phyloP scores from a whole-genome alignment of 2,888 invertebrate species.

The Ethmia dodecea region DNA sequence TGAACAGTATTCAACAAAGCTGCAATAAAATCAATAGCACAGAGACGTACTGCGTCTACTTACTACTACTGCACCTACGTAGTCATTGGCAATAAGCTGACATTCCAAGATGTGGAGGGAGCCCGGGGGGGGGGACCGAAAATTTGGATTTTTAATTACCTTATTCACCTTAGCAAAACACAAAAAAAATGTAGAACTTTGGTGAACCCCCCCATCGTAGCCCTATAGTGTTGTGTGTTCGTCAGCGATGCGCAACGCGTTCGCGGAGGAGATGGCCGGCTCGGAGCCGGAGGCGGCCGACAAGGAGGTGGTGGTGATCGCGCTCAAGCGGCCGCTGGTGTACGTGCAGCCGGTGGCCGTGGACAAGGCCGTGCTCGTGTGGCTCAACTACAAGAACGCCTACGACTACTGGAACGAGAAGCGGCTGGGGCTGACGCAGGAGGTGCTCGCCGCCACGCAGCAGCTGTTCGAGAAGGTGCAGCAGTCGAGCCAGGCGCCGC shows the following conservation, averaged over 20 bases:
- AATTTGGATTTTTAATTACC: too few species aligned
- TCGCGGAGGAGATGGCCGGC: conserved; percentile 94
- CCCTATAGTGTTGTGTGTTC: too few species aligned
- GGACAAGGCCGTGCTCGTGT: conserved; percentile 98
- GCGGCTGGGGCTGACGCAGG: conserved; percentile 92
- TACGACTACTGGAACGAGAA: conserved; percentile 99
- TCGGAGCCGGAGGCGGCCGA: conserved; percentile 86
- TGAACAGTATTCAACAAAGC: too few species aligned
- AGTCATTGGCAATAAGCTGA: too few species aligned
- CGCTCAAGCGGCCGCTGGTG: conserved; percentile 93
- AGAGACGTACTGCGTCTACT: too few species aligned
- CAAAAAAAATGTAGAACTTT: too few species aligned
- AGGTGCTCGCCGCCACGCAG: conserved; percentile 87
- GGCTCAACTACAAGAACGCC: conserved; percentile 99
- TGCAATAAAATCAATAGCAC: too few species aligned
- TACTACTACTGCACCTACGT: too few species aligned
- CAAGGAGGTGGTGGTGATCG: conserved; percentile 93
- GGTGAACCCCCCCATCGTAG: too few species aligned
- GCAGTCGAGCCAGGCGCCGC: conserved; percentile 79
- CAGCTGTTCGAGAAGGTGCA: conserved; percentile 83
- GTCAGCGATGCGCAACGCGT: conserved; percentile 83
- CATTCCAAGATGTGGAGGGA: too few species aligned
- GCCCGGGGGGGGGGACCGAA: too few species aligned
- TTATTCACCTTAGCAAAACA: too few species aligned
- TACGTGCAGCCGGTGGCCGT: conserved; percentile 98